Conservation (phyloP, 2,888 invertebrate species). For the Drosophila histrio region DNA sequence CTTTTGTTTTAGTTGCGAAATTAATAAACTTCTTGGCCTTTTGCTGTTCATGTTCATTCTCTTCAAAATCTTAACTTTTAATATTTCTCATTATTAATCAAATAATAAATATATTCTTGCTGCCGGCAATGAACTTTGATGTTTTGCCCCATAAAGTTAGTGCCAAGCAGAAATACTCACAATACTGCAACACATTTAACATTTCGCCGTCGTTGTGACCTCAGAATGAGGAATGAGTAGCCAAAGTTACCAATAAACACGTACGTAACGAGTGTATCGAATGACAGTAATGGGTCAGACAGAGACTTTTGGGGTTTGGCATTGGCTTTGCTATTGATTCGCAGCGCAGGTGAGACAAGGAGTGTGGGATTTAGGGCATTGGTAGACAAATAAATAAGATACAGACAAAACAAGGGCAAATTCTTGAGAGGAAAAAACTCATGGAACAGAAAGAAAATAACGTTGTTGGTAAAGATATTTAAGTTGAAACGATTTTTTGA, state of each 20-base stretch:
- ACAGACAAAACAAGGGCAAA: not conserved
- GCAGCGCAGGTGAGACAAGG: conserved; percentile 1
- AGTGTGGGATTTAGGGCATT: not conserved
- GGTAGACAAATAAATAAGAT: not conserved
- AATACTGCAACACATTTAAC: conserved; percentile 21
- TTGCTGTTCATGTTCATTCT: not conserved
- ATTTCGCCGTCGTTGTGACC: conserved; percentile 47
- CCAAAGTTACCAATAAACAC: conserved; percentile 68
- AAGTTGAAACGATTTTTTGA: too few relatives aligned
- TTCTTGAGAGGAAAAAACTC: not conserved
- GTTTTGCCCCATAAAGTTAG: not conserved
- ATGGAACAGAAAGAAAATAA: not conserved
- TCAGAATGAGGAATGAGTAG: conserved; percentile 60
- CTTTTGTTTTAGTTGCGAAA: conserved; percentile 24
- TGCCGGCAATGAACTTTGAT: conserved; percentile 20
- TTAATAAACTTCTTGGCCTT: conserved; percentile 61
- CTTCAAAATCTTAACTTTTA: not conserved
- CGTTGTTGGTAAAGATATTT: not conserved
- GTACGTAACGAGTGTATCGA: conserved; percentile 53
- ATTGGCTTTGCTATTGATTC: conserved; percentile 29
- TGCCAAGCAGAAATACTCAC: not conserved
- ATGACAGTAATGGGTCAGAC: conserved; percentile 57
- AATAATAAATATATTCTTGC: conserved; percentile 54
- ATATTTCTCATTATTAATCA: conserved; percentile 47
- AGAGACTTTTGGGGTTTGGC: conserved; percentile 29